phyloP scores from a whole-genome alignment of 2,113 vertebrate species.

The Pseudopodoces humilis region DNA sequence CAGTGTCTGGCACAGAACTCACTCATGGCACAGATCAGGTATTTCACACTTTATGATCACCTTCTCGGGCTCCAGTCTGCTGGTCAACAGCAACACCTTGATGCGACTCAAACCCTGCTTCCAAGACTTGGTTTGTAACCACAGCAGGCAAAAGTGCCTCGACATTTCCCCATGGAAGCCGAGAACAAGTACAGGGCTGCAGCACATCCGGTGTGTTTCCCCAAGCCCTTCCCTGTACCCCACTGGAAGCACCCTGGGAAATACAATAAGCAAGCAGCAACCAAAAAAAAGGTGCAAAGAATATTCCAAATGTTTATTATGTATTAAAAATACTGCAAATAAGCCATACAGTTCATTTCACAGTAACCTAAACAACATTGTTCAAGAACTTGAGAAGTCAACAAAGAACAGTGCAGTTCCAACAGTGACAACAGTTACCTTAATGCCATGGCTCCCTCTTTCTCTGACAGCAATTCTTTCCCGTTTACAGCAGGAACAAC shows the following conservation, averaged over 20 bases:
- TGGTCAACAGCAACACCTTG: not conserved
- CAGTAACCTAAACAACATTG: conserved; percentile 76
- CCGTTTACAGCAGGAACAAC: not conserved
- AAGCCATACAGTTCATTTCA: conserved; percentile 78
- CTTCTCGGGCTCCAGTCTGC: not conserved
- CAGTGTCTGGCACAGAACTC: not conserved
- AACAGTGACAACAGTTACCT: conserved; percentile 33
- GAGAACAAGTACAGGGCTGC: not conserved
- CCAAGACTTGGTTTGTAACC: not conserved
- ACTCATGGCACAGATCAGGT: not conserved
- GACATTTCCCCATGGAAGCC: not conserved
- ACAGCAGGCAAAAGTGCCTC: not conserved
- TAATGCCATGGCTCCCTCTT: not conserved
- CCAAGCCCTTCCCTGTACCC: not conserved
- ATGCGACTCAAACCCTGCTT: not conserved
- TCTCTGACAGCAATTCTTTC: not conserved
- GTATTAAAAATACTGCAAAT: conserved; percentile 79
- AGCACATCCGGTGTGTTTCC: not conserved
- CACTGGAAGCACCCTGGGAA: not conserved
- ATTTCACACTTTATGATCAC: not conserved
- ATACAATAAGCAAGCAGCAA: not conserved
- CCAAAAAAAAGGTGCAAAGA: conserved; percentile 55
- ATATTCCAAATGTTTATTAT: conserved; percentile 80
- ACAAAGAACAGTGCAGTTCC: conserved; percentile 66
- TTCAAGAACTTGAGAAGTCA: conserved; percentile 59